A percentile compares a stretch with the other conserved stretches of the same genome.
phyloP scores from a whole-genome alignment of 1,140 invertebrate genomes.

The Eumeta japonica region DNA sequence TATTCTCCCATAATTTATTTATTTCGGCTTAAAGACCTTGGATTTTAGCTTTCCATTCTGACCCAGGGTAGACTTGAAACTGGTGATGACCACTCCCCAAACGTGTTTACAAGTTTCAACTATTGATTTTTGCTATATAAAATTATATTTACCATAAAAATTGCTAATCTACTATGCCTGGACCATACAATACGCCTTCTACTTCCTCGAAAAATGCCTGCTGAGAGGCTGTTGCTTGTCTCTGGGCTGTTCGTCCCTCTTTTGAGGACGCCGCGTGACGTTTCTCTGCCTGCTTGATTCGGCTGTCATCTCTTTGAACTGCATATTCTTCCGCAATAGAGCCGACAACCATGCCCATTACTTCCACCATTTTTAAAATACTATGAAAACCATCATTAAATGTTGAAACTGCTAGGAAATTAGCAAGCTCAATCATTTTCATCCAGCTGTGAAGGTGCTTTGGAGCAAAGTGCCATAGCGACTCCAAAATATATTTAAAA shows the following conservation, averaged over 20 bases:
- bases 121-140: too few relatives aligned
- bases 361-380: background rate
- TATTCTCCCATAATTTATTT: too few relatives aligned
- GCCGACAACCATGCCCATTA: background rate
- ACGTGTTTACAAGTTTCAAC: too few relatives aligned
- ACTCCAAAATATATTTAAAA: too few relatives aligned
- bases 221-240: background rate
- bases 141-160: too few relatives aligned
- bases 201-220: background rate
- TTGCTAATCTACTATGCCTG: background rate
- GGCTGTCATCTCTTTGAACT: background rate
- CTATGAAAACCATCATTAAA: background rate
- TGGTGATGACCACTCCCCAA: too few relatives aligned
- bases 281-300: background rate
- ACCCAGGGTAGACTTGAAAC: too few relatives aligned
- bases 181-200: background rate
- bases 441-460: background rate
- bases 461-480: background rate
- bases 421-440: background rate
- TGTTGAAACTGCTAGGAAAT: background rate
- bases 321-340: background rate
- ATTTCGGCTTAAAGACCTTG: too few relatives aligned
- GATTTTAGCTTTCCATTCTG: too few relatives aligned
- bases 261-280: background rate
- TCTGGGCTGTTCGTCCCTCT: background rate